phyloP scores from a whole-genome alignment of 2,888 invertebrate genomes.

The Opisthograptis luteolata region DNA sequence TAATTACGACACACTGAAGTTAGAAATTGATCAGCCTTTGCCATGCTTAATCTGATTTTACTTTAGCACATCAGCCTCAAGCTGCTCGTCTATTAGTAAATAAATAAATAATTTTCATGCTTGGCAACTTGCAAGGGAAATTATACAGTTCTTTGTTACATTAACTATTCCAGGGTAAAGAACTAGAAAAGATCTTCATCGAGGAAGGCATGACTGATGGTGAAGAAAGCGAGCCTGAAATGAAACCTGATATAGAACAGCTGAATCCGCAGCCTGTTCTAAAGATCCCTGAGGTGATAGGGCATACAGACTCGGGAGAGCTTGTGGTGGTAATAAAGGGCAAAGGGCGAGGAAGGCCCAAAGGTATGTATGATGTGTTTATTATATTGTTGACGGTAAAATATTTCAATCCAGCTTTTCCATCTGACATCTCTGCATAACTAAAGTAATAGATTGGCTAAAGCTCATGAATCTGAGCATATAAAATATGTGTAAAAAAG shows the following conservation, averaged over 20 bases:
- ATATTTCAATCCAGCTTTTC: too few species aligned
- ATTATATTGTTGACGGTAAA: too few species aligned
- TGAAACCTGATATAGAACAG: conserved; percentile 41
- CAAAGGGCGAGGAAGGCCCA: conserved; percentile 82
- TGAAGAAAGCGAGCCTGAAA: conserved; percentile 77
- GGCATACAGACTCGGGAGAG: conserved; percentile 87
- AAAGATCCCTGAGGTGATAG: conserved; percentile 84
- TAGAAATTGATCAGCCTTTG: too few species aligned
- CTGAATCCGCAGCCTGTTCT: conserved; percentile 43
- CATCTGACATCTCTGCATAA: too few species aligned
- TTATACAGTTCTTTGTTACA: not conserved
- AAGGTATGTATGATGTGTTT: conserved; percentile 54
- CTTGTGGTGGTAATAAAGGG: conserved; percentile 85
- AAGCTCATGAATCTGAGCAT: too few species aligned
- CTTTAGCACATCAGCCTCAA: too few species aligned
- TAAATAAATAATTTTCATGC: too few species aligned
- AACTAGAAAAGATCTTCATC: conserved; percentile 88
- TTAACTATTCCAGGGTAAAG: conserved; percentile 84
- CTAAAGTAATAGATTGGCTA: too few species aligned
- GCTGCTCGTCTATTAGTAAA: too few species aligned
- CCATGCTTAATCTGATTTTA: too few species aligned
- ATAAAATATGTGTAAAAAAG: too few species aligned
- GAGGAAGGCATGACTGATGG: conserved; percentile 89
- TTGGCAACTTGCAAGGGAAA: too few species aligned
- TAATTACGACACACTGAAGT: conserved; percentile 48